These are phyloP conservation scores for Hepsetus odoe DNA, from an alignment of 2,113 vertebrate species.

Conservation along the genomic window DNA sequence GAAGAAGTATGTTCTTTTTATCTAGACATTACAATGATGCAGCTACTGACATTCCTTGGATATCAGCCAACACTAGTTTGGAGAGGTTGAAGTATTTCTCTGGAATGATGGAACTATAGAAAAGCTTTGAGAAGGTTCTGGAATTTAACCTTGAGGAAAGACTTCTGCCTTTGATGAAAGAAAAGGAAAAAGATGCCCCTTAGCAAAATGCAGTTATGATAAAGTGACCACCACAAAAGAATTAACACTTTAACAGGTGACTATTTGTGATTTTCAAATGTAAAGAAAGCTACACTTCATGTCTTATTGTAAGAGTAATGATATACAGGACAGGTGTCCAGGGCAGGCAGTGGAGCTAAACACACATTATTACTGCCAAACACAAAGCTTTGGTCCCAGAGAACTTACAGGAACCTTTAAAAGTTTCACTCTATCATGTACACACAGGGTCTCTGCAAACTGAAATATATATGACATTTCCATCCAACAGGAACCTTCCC, in stretches of 20 bases:
- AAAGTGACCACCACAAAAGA: no score
- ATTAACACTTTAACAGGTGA: no score
- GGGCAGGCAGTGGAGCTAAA: neutral
- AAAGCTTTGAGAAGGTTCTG: slow-evolving; percentile 8
- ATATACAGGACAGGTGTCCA: slow-evolving; percentile 18
- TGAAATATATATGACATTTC: slow-evolving; percentile 10
- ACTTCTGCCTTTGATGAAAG: neutral
- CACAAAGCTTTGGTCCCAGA: slow-evolving; percentile 1
- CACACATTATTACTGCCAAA: neutral
- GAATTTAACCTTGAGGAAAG: slow-evolving; percentile 19
- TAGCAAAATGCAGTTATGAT: neutral
- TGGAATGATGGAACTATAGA: slow-evolving; percentile 5
- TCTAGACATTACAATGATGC: neutral
- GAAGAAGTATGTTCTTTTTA: neutral
- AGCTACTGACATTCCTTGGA: slow-evolving; percentile 8
- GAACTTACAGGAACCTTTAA: neutral
- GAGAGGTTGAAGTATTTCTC: slow-evolving; percentile 58
- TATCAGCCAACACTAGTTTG: slow-evolving; percentile 2
- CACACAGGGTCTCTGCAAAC: slow-evolving; percentile 4
- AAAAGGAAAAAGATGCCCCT: neutral
- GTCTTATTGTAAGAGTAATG: neutral
- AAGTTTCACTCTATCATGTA: neutral
- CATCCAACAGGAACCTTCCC: slow-evolving; percentile 21
- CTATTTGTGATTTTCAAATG: no score
- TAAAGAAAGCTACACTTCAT: neutral